Base-by-base conservation (phyloP, 1,140 invertebrate genomes). In the Cardiocondyla obscurior region DNA sequence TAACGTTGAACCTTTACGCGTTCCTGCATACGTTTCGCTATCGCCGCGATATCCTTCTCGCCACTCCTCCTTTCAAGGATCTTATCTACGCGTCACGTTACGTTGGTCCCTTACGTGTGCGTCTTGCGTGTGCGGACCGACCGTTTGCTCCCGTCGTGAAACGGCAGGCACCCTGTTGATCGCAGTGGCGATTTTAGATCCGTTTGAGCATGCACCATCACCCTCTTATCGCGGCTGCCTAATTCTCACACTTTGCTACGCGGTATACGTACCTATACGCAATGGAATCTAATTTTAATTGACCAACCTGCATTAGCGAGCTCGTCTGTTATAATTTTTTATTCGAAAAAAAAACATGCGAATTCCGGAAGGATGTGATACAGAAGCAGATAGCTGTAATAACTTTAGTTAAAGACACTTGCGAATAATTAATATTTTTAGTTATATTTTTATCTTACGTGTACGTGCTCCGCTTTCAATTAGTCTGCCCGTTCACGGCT, bases 41-140 rank as follows among this genome's bases (percentile, higher is more conserved):
- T 70, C 85, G 55, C 67, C 73, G 70, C 83, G 85, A 81, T 82
- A 82, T 84, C 65, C 86, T 39, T 30, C 77, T 81, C 82, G 57
- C 36, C 64, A 39, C 57, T 55, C 42, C 19, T 30, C 44, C 30
- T 42, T 77, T 55, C 58, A 74, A 69, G 89, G 90, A 90, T 90
- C 89, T 90, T 90, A 90, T 90, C 90, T 89, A 82, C 88, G 88
- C 74, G 85, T 88, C 89, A 89, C 83, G 87, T 87, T 90, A 89
- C 81, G 70, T 69, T 85, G 76, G 65, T 44, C 77, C 60, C 84
- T 76, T 39, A 42, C 85, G 85, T 85, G 88, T 58, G 74, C 69
- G 69, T 84, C 64, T 58, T 83, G 67, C 55, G 81, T 86, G 77
- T 87, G 57, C 81, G 81, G 70, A 67, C 46, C 46, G 62, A 82